Base-by-base conservation (phyloP, 2,888 invertebrate species). In the Tiliacea citrago region DNA sequence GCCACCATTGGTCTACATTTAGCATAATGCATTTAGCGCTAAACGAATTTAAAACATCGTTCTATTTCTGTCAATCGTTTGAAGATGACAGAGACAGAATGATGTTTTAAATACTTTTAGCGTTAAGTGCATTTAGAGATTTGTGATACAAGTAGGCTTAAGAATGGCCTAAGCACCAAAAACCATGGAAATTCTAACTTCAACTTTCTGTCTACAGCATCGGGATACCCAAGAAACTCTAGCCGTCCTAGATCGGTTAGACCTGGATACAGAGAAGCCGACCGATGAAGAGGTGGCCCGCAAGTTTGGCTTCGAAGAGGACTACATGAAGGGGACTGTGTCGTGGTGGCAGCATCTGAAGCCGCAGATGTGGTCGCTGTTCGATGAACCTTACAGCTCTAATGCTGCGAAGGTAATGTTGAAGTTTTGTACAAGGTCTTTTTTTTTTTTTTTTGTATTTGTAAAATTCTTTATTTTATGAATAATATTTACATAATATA, bases 311-410 rank as follows among this genome's bases (percentile, higher is more conserved):
- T 98, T 99, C 97, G 99, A 99, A 94, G 99, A 99, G 91, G 99
- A 99, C 93, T 99, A 99, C 94, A 98, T 98, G 95, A 98, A 98
- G 88, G 99, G 99, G 85, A 98, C 98, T 47, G 97, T 99, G 77
- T 98, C 98, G 78, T 99, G 99, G 98, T 99, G 99, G 99, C 99
- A 99, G 96, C 98, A 98, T 91, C 97, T 98, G 92, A 99, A 99
- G 94, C 99, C 99, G 58, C 99, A 99, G 96, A 98, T 99, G 94
- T 99, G 99, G 99, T 99, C 99, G 55, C 97, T 99, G 77, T 99
- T 99, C 94, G 99, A 99, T 93, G 99, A 99, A 95, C 99, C 99
- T 1, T 99, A 99, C 95, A 99, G 99, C 91, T 99, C 99, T 73
- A 98, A 98, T 92, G 98, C 98, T 89, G 99, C 99, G 83, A 99